Conservation (phyloP, 2,888 invertebrate genomes). For the Athrips mouffetella region DNA sequence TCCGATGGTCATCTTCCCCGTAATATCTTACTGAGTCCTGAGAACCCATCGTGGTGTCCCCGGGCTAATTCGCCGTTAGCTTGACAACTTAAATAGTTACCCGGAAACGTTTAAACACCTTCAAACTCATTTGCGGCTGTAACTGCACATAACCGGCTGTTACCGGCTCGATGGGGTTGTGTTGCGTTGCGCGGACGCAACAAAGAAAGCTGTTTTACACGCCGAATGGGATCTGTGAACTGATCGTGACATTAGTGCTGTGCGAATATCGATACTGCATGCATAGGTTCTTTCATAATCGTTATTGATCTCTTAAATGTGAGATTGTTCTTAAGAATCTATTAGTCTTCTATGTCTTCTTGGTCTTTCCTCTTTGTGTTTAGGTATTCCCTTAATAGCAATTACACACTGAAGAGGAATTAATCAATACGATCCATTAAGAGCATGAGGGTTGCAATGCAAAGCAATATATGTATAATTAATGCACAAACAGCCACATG, state of each 20-base stretch:
- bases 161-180: conserved; percentile 27
- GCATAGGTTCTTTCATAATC: too few species aligned
- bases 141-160: conserved; percentile 19
- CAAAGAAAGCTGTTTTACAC: conserved; percentile 38
- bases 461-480: too few species aligned
- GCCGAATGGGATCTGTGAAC: conserved; percentile 57
- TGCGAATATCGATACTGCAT: conserved; percentile 11
- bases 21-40: conserved; percentile 9
- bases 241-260: conserved; percentile 35
- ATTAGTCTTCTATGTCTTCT: not conserved
- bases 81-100: conserved; percentile 18
- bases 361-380: too few species aligned
- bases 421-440: too few species aligned
- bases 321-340: not conserved
- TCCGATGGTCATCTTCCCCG: conserved; percentile 11
- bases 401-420: too few species aligned
- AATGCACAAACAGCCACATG: too few species aligned
- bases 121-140: conserved; percentile 20
- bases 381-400: too few species aligned
- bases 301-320: not conserved
- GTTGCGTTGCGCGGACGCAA: conserved; percentile 49
- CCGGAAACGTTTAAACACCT: conserved; percentile 16
- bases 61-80: conserved; percentile 15
- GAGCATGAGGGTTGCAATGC: too few species aligned
- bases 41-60: conserved; percentile 16